Percentiles rank a stretch among this genome's conserved stretches.
phyloP scores from a whole-genome alignment of 2,888 invertebrate species.

The Sceliomorpha sp. region DNA sequence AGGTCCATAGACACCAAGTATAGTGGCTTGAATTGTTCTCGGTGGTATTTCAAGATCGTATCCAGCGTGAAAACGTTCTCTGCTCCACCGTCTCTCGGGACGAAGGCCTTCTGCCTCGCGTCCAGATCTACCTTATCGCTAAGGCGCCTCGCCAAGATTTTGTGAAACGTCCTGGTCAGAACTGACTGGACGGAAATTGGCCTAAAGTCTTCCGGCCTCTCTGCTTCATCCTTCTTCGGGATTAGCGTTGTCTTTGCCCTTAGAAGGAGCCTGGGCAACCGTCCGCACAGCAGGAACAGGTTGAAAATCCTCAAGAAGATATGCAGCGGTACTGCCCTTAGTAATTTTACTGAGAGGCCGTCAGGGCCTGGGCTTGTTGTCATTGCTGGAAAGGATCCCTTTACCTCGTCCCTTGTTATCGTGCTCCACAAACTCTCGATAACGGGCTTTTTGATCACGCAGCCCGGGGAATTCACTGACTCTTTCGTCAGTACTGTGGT shows the following conservation, averaged over 20 bases:
- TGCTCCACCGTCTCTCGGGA: slow-evolving; percentile 2
- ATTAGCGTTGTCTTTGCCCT: slow-evolving; percentile 8
- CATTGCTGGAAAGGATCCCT: too few relatives aligned
- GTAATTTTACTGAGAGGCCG: too few relatives aligned
- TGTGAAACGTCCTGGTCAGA: background rate
- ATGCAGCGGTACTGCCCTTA: too few relatives aligned
- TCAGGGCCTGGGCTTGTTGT: too few relatives aligned
- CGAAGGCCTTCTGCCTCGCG: slow-evolving; percentile 49
- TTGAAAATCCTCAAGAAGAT: slow-evolving; percentile 52
- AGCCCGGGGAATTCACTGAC: too few relatives aligned
- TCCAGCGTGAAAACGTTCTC: too few relatives aligned
- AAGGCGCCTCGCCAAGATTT: slow-evolving; percentile 8
- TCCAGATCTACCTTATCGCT: slow-evolving; percentile 25
- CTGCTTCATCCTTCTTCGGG: slow-evolving; percentile 8
- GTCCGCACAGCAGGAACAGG: slow-evolving; percentile 6
- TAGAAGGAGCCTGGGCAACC: background rate
- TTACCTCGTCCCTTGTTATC: too few relatives aligned
- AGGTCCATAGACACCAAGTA: background rate
- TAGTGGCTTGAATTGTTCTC: too few relatives aligned
- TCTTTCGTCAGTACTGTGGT: too few relatives aligned
- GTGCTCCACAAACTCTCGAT: too few relatives aligned
- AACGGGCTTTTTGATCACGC: too few relatives aligned
- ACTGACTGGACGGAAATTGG: slow-evolving; percentile 15
- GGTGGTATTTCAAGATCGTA: too few relatives aligned
- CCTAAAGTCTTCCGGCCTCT: slow-evolving; percentile 8